Evolutionary conservation across 2,797 vertebrate genomes (phyloP).

Genomic region (Dicrostonyx torquatus): DNA sequence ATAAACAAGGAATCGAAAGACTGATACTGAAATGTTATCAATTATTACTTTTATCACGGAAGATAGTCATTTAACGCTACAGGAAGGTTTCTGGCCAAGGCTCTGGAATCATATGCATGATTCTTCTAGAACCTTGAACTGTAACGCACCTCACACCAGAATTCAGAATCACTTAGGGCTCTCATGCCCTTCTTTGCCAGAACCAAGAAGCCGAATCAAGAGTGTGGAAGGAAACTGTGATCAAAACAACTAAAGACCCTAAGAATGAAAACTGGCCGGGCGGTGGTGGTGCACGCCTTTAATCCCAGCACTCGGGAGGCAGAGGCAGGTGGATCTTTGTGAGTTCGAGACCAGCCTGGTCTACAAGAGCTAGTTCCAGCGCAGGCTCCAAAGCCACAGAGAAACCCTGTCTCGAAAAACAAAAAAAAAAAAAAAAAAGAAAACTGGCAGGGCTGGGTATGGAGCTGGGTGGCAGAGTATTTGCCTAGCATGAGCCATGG

Average conservation of each 20-base stretch:
- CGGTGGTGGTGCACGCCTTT: too few relatives aligned
- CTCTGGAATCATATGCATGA: background rate
- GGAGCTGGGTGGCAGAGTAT: background rate
- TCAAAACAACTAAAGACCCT: background rate
- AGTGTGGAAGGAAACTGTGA: background rate
- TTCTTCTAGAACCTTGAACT: background rate
- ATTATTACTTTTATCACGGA: background rate
- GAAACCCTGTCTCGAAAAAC: too few relatives aligned
- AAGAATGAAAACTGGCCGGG: background rate
- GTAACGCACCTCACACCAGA: background rate
- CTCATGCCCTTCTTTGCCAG: background rate
- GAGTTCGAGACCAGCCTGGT: too few relatives aligned
- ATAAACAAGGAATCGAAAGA: background rate
- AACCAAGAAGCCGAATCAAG: background rate
- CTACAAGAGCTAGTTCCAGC: too few relatives aligned
- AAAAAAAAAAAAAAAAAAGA: too few relatives aligned
- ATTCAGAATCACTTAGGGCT: background rate
- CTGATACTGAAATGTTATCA: background rate
- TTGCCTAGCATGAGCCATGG: background rate
- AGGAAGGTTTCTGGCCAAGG: slow-evolving; percentile 3
- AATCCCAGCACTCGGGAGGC: too few relatives aligned
- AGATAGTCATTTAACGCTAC: background rate
- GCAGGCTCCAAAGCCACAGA: too few relatives aligned
- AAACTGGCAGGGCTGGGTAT: background rate
- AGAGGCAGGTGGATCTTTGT: too few relatives aligned